phyloP scores from a whole-genome alignment of 2,888 invertebrate species.

The Andrena hattorfiana region DNA sequence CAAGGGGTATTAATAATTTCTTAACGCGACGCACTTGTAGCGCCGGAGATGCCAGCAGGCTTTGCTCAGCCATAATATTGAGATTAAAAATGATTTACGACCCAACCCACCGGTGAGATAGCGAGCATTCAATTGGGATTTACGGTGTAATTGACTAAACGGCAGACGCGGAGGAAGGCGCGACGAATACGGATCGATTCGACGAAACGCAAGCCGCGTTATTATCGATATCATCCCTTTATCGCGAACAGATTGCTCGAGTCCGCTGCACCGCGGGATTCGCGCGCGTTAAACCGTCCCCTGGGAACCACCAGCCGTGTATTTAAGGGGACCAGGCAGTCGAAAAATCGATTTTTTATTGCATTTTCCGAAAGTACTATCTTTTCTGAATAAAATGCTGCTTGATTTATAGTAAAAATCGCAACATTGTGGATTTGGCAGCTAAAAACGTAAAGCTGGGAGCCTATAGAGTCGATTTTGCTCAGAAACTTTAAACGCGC shows the following conservation, averaged over 20 bases:
- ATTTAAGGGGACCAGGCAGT: too few relatives aligned
- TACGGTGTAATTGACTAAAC: slow-evolving; percentile 50
- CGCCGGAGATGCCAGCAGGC: slow-evolving; percentile 32
- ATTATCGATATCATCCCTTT: neutral
- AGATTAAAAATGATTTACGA: slow-evolving; percentile 61
- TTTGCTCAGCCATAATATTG: slow-evolving; percentile 43
- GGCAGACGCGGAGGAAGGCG: slow-evolving; percentile 12
- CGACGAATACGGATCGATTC: slow-evolving; percentile 16
- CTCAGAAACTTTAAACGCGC: too few relatives aligned
- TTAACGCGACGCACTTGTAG: slow-evolving; percentile 42
- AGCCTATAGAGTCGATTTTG: too few relatives aligned
- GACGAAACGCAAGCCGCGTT: slow-evolving; percentile 23
- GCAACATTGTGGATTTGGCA: too few relatives aligned
- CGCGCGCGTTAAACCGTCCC: neutral
- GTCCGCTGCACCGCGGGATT: neutral
- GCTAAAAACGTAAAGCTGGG: too few relatives aligned
- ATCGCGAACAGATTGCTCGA: neutral
- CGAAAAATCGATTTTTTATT: too few relatives aligned
- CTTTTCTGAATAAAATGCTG: too few relatives aligned
- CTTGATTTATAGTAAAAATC: too few relatives aligned
- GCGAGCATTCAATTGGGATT: slow-evolving; percentile 38
- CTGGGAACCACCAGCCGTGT: neutral
- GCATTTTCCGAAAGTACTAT: too few relatives aligned
- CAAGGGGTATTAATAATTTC: slow-evolving; percentile 57
- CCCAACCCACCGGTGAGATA: slow-evolving; percentile 21